Evolutionary conservation across 35 echinoderm and acorn worm species (phyloP).

Genomic region (Ptychodera flava): DNA sequence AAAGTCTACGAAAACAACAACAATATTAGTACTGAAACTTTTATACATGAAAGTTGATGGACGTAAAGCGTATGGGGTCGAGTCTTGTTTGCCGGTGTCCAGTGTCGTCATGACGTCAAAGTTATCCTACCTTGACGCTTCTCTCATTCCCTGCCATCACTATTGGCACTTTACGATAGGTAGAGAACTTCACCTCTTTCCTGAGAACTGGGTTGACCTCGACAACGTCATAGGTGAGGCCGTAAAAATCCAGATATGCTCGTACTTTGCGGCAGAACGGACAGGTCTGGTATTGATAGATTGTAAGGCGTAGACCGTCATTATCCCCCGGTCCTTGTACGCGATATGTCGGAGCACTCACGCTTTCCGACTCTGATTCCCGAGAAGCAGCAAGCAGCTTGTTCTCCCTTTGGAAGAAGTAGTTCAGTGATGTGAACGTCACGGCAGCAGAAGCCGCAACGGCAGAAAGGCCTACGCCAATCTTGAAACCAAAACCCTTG

Average conservation of each 20-base stretch:
- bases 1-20: too few species aligned
- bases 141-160: slow-evolving; percentile 51
- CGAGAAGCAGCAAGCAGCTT: not conserved
- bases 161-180: slow-evolving; percentile 92
- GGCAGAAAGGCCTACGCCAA: not conserved
- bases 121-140: too few species aligned
- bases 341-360: not conserved
- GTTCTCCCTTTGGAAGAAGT: not conserved
- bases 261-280: slow-evolving; percentile 97
- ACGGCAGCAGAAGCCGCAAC: not conserved
- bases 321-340: slow-evolving; percentile 29
- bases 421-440: not conserved
- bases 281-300: slow-evolving; percentile 96
- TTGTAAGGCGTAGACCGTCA: slow-evolving; percentile 54
- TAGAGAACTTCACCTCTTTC: slow-evolving; percentile 85
- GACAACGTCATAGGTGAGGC: slow-evolving; percentile 68
- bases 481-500: not conserved
- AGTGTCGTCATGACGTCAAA: too few species aligned
- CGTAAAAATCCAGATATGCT: slow-evolving; percentile 90
- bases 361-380: not conserved
- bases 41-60: too few species aligned
- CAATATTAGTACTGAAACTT: too few species aligned
- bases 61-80: too few species aligned
- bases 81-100: too few species aligned
- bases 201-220: slow-evolving; percentile 81